A percentile compares a stretch with the other conserved stretches of the same genome.
These are phyloP conservation scores for Poicephalus meyeri DNA, from an alignment of 2,113 vertebrate species.

Conservation along the genomic window DNA sequence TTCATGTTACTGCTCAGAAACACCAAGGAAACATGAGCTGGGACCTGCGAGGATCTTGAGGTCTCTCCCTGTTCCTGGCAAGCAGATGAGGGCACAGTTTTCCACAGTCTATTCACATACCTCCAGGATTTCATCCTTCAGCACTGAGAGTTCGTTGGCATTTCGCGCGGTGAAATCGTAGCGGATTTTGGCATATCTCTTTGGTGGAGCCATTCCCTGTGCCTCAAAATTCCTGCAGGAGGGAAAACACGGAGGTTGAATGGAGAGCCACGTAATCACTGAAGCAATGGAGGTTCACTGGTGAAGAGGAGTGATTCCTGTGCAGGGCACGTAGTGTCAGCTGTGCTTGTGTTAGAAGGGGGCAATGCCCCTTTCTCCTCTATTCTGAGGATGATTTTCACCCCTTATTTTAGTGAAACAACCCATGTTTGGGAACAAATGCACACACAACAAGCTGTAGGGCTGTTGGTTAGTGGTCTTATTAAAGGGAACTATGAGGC, in stretches of 20 bases:
- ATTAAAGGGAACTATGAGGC: neutral
- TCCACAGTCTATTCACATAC: constrained; percentile 44
- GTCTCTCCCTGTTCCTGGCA: neutral
- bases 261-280: neutral
- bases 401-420: neutral
- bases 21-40: neutral
- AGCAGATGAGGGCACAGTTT: neutral
- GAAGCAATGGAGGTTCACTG: neutral
- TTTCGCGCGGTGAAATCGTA: constrained; percentile 94
- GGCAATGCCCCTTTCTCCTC: neutral
- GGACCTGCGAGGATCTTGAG: neutral
- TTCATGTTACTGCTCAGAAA: neutral
- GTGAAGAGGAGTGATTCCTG: neutral
- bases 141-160: constrained; percentile 91
- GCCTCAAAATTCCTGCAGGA: constrained; percentile 78
- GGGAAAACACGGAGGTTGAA: neutral
- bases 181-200: constrained; percentile 86
- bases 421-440: neutral
- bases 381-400: neutral
- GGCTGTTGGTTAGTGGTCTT: neutral
- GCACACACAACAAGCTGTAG: neutral
- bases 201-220: constrained; percentile 54
- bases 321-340: neutral
- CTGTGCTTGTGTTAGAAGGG: neutral
- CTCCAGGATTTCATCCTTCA: constrained; percentile 92